Base-by-base conservation (phyloP, 1,140 invertebrate genomes). In the Camponotus vicinus region DNA sequence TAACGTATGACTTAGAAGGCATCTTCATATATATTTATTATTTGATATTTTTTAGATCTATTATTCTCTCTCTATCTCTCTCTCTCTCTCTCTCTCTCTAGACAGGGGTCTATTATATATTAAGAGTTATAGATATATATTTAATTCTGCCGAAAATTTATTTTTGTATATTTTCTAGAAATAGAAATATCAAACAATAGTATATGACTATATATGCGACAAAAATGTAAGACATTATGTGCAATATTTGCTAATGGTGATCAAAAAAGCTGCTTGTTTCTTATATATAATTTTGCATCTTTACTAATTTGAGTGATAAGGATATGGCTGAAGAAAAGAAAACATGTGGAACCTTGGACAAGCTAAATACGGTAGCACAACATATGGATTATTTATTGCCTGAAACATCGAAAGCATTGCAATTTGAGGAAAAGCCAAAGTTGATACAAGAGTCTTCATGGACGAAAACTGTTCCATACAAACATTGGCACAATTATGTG, bases 401-500 rank as follows among this genome's bases (percentile, higher is more conserved):
- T 13, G 32, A 32, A 77, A 57, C 21, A 11, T 49, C 42, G 27
- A 8, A 64, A 27, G 9, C 13, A 6, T 32, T 40, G 9, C 21
- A 67, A 49, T 9, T 61, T 13, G 8, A 1, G 27, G 32, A 87
- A 42, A 59, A 57, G 11, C 80, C 70, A 15, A 91, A 96, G 55
- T 95, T 97, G 89, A 93, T 96, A 55, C 92, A 94, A 52, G 91
- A 95, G 37, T 92, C 94, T 80, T 96, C 96, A 3, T 96, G 95
- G 95, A 97, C 96, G 0, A 95, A 95, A 89, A 95, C 96, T 9
- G 95, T 96, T 0, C 96, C 96, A 0, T 96, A 96, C 79, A 95
- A 96, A 88, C 95, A 97, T 89, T 94, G 95, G 42, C 95, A 95
- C 71, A 93, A 95, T 52, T 96, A 96, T 88, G 93, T 95, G 15